phyloP scores from a whole-genome alignment of 1,140 invertebrate species.

The Anthonomus grandis region DNA sequence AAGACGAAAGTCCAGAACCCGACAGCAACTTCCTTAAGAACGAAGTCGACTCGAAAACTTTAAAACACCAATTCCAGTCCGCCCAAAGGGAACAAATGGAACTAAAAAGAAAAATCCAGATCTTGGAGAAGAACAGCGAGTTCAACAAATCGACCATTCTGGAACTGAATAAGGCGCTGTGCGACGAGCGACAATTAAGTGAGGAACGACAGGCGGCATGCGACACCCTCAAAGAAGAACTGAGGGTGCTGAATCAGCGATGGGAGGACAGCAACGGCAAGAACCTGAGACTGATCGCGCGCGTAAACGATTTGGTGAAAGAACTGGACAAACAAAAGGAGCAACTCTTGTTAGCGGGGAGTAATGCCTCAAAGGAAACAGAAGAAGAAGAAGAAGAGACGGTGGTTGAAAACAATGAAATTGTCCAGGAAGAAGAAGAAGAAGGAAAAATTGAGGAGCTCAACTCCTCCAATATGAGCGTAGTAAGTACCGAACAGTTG shows the following conservation, averaged over 20 bases:
- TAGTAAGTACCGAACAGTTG: slow-evolving; percentile 34
- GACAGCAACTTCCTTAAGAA: slow-evolving; percentile 17
- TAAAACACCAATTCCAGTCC: slow-evolving; percentile 45
- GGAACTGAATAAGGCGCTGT: slow-evolving; percentile 35
- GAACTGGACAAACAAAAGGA: slow-evolving; percentile 20
- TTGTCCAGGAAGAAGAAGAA: slow-evolving; percentile 8
- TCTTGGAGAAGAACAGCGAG: slow-evolving; percentile 47
- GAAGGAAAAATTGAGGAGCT: too few relatives aligned
- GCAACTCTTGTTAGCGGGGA: neutral
- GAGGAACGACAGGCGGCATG: slow-evolving; percentile 42
- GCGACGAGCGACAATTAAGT: slow-evolving; percentile 49
- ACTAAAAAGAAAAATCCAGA: slow-evolving; percentile 47
- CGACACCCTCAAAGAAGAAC: slow-evolving; percentile 49
- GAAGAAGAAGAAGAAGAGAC: slow-evolving; percentile 10
- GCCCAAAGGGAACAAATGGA: slow-evolving; percentile 45
- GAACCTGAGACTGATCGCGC: slow-evolving; percentile 46
- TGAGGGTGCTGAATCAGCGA: slow-evolving; percentile 46
- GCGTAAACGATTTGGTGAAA: slow-evolving; percentile 15
- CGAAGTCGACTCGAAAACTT: slow-evolving; percentile 44
- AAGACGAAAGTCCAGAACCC: slow-evolving; percentile 15
- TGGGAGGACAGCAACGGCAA: slow-evolving; percentile 51
- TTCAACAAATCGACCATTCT: slow-evolving; percentile 46
- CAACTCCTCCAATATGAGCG: slow-evolving; percentile 4
- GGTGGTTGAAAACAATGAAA: slow-evolving; percentile 8
- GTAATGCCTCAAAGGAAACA: slow-evolving; percentile 6